Evolutionary conservation across 2,797 vertebrate species (phyloP).

Genomic region (Chaetodon trifasciatus): DNA sequence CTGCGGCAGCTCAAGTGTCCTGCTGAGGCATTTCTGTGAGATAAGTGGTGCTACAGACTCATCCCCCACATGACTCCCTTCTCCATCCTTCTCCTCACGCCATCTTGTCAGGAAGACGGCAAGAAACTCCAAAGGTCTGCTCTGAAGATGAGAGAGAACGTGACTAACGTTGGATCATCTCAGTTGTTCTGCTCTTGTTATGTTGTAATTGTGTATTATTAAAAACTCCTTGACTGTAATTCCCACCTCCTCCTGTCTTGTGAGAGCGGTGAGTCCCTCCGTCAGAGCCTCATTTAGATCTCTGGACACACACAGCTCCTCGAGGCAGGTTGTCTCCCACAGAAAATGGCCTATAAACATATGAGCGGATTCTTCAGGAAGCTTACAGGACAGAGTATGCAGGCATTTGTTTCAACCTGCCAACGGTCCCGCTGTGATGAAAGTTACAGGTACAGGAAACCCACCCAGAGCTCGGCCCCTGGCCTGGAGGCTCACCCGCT

Average conservation of each 20-base stretch:
- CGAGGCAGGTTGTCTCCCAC: conserved; percentile 81
- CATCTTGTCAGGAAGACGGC: conserved; percentile 81
- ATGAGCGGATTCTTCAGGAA: not conserved
- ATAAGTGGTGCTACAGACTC: conserved; percentile 9
- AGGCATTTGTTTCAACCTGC: not conserved
- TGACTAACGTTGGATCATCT: not conserved
- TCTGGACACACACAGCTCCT: conserved; percentile 71
- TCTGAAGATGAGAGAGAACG: conserved; percentile 70
- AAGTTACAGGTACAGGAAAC: conserved; percentile 10
- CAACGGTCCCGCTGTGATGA: not conserved
- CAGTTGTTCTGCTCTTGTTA: not conserved
- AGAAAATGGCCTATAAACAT: conserved; percentile 84
- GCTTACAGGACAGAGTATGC: not conserved
- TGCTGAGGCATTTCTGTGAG: conserved; percentile 15
- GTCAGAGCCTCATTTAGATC: conserved; percentile 77
- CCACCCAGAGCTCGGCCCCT: conserved; percentile 82
- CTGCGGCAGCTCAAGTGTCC: conserved; percentile 52
- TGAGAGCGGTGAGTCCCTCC: conserved; percentile 82
- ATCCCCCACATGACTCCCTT: not conserved
- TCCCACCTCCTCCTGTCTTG: conserved; percentile 78
- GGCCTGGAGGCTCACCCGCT: conserved; percentile 76
- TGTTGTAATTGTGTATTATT: not conserved
- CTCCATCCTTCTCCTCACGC: conserved; percentile 38
- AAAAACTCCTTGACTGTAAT: not conserved
- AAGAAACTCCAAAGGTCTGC: conserved; percentile 86